Base-by-base conservation (phyloP, 2,888 invertebrate species). In the Ornithoptera alexandrae region DNA sequence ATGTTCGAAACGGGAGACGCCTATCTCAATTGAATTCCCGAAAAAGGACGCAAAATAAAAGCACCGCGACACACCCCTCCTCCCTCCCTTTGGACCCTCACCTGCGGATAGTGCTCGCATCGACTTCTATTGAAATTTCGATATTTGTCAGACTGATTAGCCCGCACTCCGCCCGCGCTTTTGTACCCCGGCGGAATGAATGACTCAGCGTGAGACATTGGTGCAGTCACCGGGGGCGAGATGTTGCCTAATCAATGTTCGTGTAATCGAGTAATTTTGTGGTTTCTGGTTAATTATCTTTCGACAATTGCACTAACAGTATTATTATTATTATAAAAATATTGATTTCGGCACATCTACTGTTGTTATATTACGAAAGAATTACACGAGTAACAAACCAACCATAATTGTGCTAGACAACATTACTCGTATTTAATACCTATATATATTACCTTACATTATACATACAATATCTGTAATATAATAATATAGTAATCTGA, bases 101-200 rank as follows among this genome's bases (percentile, higher is more conserved):
- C 85, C 82, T 82, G 82, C 83, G 81, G 86, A 87, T 89, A 86
- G 87, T 86, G 79, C 82, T 78, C 76, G 82, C 77, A 81, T 76
- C 76, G 77, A 79, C 80, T 78, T 82, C 86, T 80, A 89, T 91
- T 88, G 88, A 90, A 87, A 87, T 84, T 81, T 84, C 80, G 86
- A 82, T 90, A 88, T 90, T 91, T 92, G 90, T 89, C 90, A 87
- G 90, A 84, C 87, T 92, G 91, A 92, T 92, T 92, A 92, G 92
- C 92, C 79, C 74, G 76, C 79, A 77, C 79, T 81, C 84, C 83
- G 83, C 85, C 85, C 81, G 67, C 36, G 50, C 78, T 78, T 79
- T 80, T 82, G 81, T 80, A 81, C 80, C 79, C 77, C 82, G 78
- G 75, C 75, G 78, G 75, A 72, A 74, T 83, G 84, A 90, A 92